Percentiles rank a stretch among this genome's conserved stretches.
These are phyloP conservation scores for Aphrophora alni DNA, from an alignment of 2,888 invertebrate genomes.

Conservation along the genomic window DNA sequence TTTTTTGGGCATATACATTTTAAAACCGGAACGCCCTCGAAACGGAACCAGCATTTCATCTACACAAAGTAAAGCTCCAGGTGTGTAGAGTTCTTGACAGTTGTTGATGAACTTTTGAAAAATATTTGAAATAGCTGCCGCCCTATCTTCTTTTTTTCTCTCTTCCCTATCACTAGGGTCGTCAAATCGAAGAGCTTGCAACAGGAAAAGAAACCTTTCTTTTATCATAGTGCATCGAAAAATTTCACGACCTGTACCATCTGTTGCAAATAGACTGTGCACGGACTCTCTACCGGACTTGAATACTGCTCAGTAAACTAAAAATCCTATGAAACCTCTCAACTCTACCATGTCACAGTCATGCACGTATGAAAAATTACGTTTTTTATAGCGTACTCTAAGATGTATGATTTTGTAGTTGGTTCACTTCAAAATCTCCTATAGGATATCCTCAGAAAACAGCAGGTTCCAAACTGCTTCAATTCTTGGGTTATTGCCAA, in stretches of 20 bases:
- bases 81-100: constrained; percentile 31
- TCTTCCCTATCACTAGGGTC: neutral
- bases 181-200: constrained; percentile 24
- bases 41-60: constrained; percentile 43
- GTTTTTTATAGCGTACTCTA: neutral
- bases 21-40: constrained; percentile 35
- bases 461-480: neutral
- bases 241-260: constrained; percentile 34
- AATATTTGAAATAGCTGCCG: constrained; percentile 36
- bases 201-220: constrained; percentile 19
- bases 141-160: constrained; percentile 16
- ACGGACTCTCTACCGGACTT: constrained; percentile 17
- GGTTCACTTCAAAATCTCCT: neutral
- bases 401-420: neutral
- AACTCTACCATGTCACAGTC: constrained; percentile 21
- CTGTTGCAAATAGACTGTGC: constrained; percentile 28
- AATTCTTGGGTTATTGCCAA: constrained; percentile 3
- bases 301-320: constrained; percentile 23
- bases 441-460: neutral
- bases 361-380: neutral
- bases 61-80: constrained; percentile 32
- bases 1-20: constrained; percentile 44
- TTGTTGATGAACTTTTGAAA: constrained; percentile 38
- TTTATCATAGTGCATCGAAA: constrained; percentile 27
- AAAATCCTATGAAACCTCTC: constrained; percentile 30